Percentiles rank a stretch among this genome's conserved stretches.
phyloP scores from a whole-genome alignment of 2,888 invertebrate species.

The Phytoseiulus persimilis region DNA sequence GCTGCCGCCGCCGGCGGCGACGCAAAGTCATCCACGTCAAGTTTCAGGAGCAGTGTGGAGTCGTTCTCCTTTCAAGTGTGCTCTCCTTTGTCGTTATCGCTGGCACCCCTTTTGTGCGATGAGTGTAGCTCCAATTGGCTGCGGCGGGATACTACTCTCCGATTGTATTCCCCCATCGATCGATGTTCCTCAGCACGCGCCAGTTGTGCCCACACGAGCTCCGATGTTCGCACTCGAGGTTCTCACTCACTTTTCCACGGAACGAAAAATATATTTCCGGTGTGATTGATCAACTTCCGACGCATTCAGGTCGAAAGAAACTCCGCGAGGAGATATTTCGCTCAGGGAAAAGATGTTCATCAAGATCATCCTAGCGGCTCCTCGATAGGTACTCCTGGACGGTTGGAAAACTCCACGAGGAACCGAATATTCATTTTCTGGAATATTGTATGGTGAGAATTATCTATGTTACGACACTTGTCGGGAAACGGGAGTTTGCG shows the following conservation, averaged over 20 bases:
- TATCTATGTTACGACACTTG: background rate
- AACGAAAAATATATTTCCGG: no score
- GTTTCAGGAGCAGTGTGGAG: background rate
- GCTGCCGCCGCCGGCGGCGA: background rate
- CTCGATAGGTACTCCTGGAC: no score
- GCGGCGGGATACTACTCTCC: background rate
- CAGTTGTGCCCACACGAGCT: background rate
- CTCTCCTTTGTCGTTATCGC: background rate
- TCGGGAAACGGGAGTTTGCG: background rate
- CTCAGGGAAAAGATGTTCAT: no score
- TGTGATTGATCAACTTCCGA: no score
- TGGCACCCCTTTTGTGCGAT: constrained; percentile 5
- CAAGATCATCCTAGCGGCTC: no score
- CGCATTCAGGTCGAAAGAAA: no score
- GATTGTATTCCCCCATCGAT: background rate
- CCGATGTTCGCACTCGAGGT: background rate
- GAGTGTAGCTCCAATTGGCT: background rate
- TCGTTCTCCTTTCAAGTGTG: background rate
- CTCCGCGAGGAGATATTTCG: no score
- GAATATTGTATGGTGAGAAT: background rate
- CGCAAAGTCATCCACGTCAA: background rate
- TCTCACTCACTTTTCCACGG: no score
- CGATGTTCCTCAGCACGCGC: background rate
- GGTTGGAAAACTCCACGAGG: no score
- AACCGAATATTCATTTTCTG: background rate